A percentile compares a stretch with the other conserved stretches of the same genome.
These are phyloP conservation scores for Meriones unguiculatus DNA, from an alignment of 2,113 vertebrate species.

Conservation along the genomic window DNA sequence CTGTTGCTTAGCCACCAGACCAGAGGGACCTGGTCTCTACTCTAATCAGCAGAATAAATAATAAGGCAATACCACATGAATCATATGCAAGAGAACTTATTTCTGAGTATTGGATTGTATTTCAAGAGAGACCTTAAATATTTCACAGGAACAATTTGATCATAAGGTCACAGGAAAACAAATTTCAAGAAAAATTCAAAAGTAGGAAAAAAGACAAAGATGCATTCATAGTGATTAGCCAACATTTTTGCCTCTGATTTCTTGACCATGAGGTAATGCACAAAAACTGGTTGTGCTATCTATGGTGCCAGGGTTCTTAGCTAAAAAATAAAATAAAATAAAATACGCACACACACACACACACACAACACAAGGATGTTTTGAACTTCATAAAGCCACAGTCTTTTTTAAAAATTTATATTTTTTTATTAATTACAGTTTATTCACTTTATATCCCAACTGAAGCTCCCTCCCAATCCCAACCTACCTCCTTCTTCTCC, in stretches of 20 bases:
- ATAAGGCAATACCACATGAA: conserved; percentile 14
- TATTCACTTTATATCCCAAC: no score
- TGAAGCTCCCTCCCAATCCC: no score
- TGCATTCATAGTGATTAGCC: neutral
- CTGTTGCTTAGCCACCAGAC: no score
- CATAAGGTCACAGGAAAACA: neutral
- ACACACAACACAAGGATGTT: neutral
- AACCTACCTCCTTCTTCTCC: no score
- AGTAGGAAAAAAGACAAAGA: neutral
- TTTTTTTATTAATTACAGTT: no score
- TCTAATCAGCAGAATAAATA: neutral
- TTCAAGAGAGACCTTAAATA: neutral
- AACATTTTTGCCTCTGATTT: conserved; percentile 51
- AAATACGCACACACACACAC: neutral
- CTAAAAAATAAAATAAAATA: neutral
- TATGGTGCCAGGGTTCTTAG: neutral
- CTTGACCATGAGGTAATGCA: conserved; percentile 3
- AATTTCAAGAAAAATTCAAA: neutral
- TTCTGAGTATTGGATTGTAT: neutral
- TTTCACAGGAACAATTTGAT: neutral
- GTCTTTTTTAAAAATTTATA: neutral
- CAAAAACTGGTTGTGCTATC: neutral
- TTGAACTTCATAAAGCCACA: conserved; percentile 45
- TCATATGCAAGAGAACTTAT: conserved; percentile 7
- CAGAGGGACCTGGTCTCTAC: no score